Base-by-base conservation (phyloP, 2,113 vertebrate species). In the Tenebrosternarchus preto region DNA sequence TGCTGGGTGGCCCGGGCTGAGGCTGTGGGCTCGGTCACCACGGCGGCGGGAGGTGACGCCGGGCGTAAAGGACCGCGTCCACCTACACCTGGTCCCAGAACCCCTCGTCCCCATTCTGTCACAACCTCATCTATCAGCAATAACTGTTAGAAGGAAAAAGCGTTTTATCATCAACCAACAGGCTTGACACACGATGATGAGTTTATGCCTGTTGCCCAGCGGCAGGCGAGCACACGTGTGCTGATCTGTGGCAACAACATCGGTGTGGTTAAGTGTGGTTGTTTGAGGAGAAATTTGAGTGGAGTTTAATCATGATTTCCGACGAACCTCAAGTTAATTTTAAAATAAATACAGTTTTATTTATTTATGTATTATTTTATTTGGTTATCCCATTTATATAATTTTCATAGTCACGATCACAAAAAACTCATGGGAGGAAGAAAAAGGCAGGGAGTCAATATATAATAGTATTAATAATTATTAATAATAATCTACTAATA, bases 81-180 rank as follows among this genome's bases (percentile, higher is more conserved):
- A 66, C 57, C 39, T 60, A 15, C 76, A 27, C 80, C 83, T 79
- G 73, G 71, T 70, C 76, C 46, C 46, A 57, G 50, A 56, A 43
- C 68, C 67, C n/a, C 46, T 73, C 69, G 67, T 69, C 73, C 80
- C 24, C 67, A 82, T 80, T 85, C 83, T 82, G 77, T 71, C 83
- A 64, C 60, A 20, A 73, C 73, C 68, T 80, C 68, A 63, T 82
- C 73, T 77, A 80, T 82, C 77, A 80, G 61, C 69, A 80, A 33
- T 76, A 55, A 36, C 50, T 70, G 5, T 78, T 78, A 69, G 64
- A 70, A 76, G 39, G 59, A 71, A 25, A 76, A 61, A 20, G 63
- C 19, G 20, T 75, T 80, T 80, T 59, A 81, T 81, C 60, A 39
- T 74, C n/a, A 22, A 73, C 29, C 73, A 50, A 69, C 22, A 56